A percentile compares a stretch with the other conserved stretches of the same genome.
Conservation (phyloP, 2,888 invertebrate species). For the Phanerotoma sp. region DNA sequence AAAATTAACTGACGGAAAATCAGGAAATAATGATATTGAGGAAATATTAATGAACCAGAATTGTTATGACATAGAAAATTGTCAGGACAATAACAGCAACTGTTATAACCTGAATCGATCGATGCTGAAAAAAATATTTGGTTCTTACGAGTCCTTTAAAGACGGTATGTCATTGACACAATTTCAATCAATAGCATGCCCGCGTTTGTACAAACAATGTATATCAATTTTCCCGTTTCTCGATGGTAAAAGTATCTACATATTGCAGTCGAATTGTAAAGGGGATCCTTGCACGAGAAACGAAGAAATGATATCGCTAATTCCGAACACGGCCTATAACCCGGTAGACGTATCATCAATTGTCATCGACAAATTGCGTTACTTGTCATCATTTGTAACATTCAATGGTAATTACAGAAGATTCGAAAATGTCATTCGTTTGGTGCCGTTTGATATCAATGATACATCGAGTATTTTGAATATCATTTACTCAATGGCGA, state of each 20-base stretch:
- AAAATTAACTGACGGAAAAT: neutral
- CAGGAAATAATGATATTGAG: neutral
- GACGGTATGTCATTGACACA: neutral
- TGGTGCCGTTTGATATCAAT: neutral
- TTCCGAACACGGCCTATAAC: neutral
- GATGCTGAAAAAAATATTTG: neutral
- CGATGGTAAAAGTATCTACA: neutral
- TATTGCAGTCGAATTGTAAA: neutral
- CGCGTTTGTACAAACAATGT: neutral
- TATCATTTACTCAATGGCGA: neutral
- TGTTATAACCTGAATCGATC: neutral
- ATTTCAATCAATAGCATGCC: neutral
- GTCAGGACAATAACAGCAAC: too few relatives aligned
- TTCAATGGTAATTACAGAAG: neutral
- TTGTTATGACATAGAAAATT: neutral
- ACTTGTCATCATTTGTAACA: neutral
- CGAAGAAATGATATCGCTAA: neutral
- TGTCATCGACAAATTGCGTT: neutral
- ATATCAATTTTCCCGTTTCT: neutral
- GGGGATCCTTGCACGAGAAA: neutral
- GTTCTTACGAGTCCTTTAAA: neutral
- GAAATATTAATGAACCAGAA: neutral
- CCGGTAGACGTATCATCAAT: neutral
- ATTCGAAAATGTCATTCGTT: neutral
- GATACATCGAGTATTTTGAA: neutral